A percentile compares a stretch with the other conserved stretches of the same genome.
phyloP scores from a whole-genome alignment of 2,113 vertebrate species.

The Trogon surrucura region DNA sequence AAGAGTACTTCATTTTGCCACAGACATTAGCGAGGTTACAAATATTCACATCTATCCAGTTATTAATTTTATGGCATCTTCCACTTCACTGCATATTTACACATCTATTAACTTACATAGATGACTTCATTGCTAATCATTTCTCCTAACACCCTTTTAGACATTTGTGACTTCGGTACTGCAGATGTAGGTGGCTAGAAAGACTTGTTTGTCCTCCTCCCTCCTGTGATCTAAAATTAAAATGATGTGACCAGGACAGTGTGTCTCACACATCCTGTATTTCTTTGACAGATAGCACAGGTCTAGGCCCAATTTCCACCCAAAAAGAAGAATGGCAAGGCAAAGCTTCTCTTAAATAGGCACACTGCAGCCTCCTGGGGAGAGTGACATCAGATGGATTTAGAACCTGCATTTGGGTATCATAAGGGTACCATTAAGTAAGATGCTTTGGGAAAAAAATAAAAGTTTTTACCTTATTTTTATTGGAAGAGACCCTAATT shows the following conservation, averaged over 20 bases:
- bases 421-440: not conserved
- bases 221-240: conserved; percentile 45
- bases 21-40: conserved; percentile 20
- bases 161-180: conserved; percentile 29
- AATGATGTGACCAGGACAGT: conserved; percentile 38
- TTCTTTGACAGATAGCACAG: conserved; percentile 29
- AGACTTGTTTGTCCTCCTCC: conserved; percentile 33
- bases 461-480: not conserved
- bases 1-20: conserved; percentile 10
- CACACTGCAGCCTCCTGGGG: not conserved
- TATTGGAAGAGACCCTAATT: not conserved
- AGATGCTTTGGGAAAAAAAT: not conserved
- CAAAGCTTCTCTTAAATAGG: not conserved
- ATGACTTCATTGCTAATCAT: conserved; percentile 52
- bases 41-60: not conserved
- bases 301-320: conserved; percentile 50
- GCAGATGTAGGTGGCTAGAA: conserved; percentile 46
- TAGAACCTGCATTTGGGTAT: not conserved
- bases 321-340: not conserved
- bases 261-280: not conserved
- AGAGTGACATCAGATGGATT: not conserved
- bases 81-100: conserved; percentile 18
- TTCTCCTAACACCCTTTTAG: conserved; percentile 26
- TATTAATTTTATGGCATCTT: conserved; percentile 50
- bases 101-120: not conserved